phyloP scores from a whole-genome alignment of 2,797 vertebrate species.

The Chelmon rostratus region DNA sequence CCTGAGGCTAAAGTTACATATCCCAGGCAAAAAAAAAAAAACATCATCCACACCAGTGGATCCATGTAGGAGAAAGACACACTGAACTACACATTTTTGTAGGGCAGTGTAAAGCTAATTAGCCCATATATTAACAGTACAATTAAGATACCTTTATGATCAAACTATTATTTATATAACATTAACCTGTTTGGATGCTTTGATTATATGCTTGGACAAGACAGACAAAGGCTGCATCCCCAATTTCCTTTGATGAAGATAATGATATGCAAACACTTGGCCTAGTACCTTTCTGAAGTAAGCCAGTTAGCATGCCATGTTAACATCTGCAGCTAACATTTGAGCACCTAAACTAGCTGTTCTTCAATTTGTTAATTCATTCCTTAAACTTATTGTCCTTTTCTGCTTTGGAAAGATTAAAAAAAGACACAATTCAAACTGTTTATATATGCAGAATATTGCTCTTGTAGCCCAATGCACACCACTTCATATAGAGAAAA shows the following conservation, averaged over 20 bases:
- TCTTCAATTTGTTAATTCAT: no score
- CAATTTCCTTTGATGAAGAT: no score
- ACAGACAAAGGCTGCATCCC: no score
- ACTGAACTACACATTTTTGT: neutral
- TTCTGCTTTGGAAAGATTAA: no score
- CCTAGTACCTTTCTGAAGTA: no score
- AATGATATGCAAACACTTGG: neutral
- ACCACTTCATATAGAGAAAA: neutral
- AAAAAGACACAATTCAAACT: neutral
- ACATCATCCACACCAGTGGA: neutral
- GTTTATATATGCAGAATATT: neutral
- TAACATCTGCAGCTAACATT: neutral
- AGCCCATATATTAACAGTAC: neutral
- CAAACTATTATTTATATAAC: neutral
- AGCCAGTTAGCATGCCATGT: no score
- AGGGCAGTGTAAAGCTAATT: neutral
- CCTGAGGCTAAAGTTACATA: neutral
- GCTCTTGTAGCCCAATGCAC: neutral
- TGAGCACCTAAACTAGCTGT: no score
- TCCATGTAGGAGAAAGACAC: neutral
- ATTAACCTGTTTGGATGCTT: neutral
- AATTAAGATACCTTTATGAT: neutral
- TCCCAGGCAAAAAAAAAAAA: neutral
- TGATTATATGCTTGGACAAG: no score
- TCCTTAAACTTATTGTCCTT: no score